These are phyloP conservation scores for Argyresthia albistria DNA, from an alignment of 2,888 invertebrate species.

Conservation along the genomic window DNA sequence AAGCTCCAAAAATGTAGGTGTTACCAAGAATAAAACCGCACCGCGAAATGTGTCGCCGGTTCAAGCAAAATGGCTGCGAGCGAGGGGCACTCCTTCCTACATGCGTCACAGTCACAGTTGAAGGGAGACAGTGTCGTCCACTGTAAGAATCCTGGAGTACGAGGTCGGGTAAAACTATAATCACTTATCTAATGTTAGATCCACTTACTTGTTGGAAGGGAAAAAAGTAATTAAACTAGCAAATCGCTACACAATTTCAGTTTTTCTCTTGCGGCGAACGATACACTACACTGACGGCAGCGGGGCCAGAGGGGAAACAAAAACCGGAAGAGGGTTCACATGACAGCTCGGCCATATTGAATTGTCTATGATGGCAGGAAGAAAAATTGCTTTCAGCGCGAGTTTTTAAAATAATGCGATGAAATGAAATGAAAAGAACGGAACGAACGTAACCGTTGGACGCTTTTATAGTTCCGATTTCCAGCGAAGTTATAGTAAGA, in stretches of 20 bases:
- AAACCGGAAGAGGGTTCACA: constrained; percentile 72
- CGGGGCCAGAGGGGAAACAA: constrained; percentile 71
- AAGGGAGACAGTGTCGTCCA: constrained; percentile 28
- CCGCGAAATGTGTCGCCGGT: constrained; percentile 68
- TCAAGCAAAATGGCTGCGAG: constrained; percentile 70
- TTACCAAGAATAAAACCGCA: constrained; percentile 31
- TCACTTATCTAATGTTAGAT: constrained; percentile 43
- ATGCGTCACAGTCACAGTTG: constrained; percentile 73
- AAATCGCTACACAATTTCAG: constrained; percentile 67
- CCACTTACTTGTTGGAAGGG: constrained; percentile 73
- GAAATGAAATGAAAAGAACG: no score
- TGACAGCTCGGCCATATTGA: constrained; percentile 46
- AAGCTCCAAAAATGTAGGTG: background rate
- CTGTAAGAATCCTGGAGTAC: constrained; percentile 22
- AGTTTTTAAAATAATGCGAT: constrained; percentile 1
- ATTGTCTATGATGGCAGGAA: constrained; percentile 15
- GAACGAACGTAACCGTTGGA: no score
- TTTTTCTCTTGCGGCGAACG: constrained; percentile 71
- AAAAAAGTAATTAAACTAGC: constrained; percentile 68
- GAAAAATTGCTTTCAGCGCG: background rate
- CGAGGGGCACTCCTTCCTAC: constrained; percentile 65
- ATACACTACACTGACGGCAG: constrained; percentile 70
- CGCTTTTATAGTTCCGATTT: no score
- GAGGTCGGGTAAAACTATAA: constrained; percentile 33
- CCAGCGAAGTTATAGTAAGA: no score